Evolutionary conservation across 2,797 vertebrate species (phyloP), one percentile per base, ranked within the genome.

Genomic region (Lateolabrax maculatus): DNA sequence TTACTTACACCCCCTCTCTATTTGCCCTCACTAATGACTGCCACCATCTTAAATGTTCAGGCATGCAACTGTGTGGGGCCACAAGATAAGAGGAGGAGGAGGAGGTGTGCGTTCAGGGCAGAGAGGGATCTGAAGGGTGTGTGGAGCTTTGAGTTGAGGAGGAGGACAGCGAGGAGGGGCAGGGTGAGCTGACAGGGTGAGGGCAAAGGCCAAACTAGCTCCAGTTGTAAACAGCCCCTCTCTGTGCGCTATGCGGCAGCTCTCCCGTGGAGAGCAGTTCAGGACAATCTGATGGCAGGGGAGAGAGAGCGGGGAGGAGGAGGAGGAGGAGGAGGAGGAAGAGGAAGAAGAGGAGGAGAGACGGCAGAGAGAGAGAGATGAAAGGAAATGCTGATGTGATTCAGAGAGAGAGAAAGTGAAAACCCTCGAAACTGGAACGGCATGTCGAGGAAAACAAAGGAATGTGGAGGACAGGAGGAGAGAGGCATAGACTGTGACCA

Each of bases 371-470:
- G 12, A 7, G 7, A 21, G 52, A 77, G 58, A 84, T 87, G 69
- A 85, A 73, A 85, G 57, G 69, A 79, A 66, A 80, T 9, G 16
- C 43, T 77, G 73, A 78, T 65, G 74, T 44, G 79, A 86, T 78
- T 78, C 66, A 79, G 36, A 23, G 44, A 66, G 58, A 73, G 70
- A 71, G n/a, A n/a, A 49, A 79, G 78, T 69, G 25, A 77, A 83
- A 81, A 75, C 39, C 71, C 71, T 66, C 15, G 1, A 79, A 81
- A 84, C 70, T 79, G 60, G 61, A 73, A 82, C 23, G 23, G 64
- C 71, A 61, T 67, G 57, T 80, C n/a, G 18, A 75, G 62, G 77
- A 85, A 84, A 84, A 84, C 66, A 84, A 87, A 84, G 61, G 68
- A 84, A 82, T 80, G 60, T 61, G 34, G 75, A 74, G 48, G 57